Evolutionary conservation across 2,797 vertebrate species (phyloP).

Genomic region (Chloroceryle amazona): DNA sequence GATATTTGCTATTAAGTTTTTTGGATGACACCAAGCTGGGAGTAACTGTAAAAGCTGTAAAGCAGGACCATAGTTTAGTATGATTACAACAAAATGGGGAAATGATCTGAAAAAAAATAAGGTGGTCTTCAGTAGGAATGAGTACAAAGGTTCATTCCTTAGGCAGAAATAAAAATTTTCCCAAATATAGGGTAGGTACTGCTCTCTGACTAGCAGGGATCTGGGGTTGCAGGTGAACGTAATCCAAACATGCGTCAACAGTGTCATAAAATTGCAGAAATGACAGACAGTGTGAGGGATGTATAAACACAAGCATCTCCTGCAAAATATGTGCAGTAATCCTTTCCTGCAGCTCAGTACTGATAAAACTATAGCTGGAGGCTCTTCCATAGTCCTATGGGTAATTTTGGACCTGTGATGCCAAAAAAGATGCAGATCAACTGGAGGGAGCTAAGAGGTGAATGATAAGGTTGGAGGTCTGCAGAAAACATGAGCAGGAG

Average conservation of each 20-base stretch:
- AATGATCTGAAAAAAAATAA: background rate
- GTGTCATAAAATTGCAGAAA: background rate
- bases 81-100: background rate
- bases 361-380: background rate
- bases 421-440: background rate
- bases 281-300: background rate
- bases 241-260: background rate
- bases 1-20: background rate
- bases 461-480: background rate
- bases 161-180: background rate
- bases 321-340: background rate
- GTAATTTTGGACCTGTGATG: background rate
- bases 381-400: background rate
- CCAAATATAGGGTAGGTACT: background rate
- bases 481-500: background rate
- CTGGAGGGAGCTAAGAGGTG: background rate
- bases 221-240: background rate
- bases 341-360: accelerated
- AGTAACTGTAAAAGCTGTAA: background rate
- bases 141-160: background rate
- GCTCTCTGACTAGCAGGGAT: background rate
- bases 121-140: background rate
- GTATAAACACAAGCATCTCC: background rate
- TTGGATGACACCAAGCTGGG: background rate
- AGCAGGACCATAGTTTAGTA: background rate